A percentile compares a stretch with the other conserved stretches of the same genome.
Conservation (phyloP, 1,140 invertebrate genomes). For the Euschistus heros region DNA sequence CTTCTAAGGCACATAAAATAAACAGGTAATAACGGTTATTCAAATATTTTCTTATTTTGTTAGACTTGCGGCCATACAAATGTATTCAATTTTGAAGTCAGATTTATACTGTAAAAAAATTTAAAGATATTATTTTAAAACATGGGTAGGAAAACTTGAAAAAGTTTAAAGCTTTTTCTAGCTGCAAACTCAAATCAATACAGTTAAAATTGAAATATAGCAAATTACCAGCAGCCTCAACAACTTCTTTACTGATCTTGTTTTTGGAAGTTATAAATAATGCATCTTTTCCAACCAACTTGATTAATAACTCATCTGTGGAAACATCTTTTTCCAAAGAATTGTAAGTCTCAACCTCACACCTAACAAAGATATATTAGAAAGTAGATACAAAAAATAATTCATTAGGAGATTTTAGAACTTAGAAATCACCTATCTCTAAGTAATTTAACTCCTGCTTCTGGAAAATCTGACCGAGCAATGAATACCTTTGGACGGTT, state of each 20-base stretch:
- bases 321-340: not conserved
- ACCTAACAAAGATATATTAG: not conserved
- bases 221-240: not conserved
- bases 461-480: constrained; percentile 10
- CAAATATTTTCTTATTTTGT: too few relatives aligned
- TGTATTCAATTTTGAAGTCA: too few relatives aligned
- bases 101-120: too few relatives aligned
- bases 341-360: not conserved
- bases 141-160: not conserved
- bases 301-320: not conserved
- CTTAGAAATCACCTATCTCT: not conserved
- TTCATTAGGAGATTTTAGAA: not conserved
- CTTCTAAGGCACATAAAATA: too few relatives aligned
- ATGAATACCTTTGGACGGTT: constrained; percentile 1
- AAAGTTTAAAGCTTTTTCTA: too few relatives aligned
- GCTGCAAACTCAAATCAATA: too few relatives aligned
- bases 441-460: not conserved
- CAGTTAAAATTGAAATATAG: too few relatives aligned
- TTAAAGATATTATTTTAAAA: not conserved
- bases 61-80: too few relatives aligned
- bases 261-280: not conserved
- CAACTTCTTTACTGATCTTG: not conserved
- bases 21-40: too few relatives aligned
- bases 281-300: not conserved
- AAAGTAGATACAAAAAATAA: not conserved